Percentiles rank a stretch among this genome's conserved stretches.
Evolutionary conservation across 2,888 invertebrate species (phyloP).

Genomic region (Aphidoletes aphidimyza): DNA sequence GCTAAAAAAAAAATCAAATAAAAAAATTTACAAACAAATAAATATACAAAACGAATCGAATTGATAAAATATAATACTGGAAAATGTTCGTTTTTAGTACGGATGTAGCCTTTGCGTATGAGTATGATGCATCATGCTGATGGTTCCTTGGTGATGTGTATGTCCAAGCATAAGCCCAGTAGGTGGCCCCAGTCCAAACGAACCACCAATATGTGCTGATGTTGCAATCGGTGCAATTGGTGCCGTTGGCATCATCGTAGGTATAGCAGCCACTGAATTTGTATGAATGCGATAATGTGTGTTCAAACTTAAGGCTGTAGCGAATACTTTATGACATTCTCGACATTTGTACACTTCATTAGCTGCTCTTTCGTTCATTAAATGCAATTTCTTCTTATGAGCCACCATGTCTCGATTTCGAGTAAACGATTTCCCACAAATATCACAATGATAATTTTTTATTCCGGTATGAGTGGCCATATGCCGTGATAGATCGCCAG

Average conservation of each 20-base stretch:
- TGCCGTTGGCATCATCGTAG: slow-evolving; percentile 52
- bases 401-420: slow-evolving; percentile 70
- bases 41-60: background rate
- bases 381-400: slow-evolving; percentile 65
- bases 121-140: slow-evolving; percentile 61
- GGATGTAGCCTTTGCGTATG: slow-evolving; percentile 64
- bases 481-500: slow-evolving; percentile 72
- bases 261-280: background rate
- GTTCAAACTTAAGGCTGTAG: slow-evolving; percentile 63
- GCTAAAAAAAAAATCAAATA: too few relatives aligned
- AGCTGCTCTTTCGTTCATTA: slow-evolving; percentile 54
- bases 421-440: slow-evolving; percentile 70
- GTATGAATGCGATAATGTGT: slow-evolving; percentile 65
- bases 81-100: slow-evolving; percentile 59
- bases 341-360: slow-evolving; percentile 64
- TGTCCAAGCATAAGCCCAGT: slow-evolving; percentile 60
- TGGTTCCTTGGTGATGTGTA: slow-evolving; percentile 62
- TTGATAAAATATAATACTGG: background rate
- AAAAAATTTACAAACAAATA: too few relatives aligned
- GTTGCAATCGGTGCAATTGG: slow-evolving; percentile 55
- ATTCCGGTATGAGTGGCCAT: slow-evolving; percentile 71
- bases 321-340: slow-evolving; percentile 65
- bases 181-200: slow-evolving; percentile 60
- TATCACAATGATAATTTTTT: slow-evolving; percentile 71
- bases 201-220: background rate